phyloP scores from a whole-genome alignment of 2,797 vertebrate species.

The Podarcis lilfordi region DNA sequence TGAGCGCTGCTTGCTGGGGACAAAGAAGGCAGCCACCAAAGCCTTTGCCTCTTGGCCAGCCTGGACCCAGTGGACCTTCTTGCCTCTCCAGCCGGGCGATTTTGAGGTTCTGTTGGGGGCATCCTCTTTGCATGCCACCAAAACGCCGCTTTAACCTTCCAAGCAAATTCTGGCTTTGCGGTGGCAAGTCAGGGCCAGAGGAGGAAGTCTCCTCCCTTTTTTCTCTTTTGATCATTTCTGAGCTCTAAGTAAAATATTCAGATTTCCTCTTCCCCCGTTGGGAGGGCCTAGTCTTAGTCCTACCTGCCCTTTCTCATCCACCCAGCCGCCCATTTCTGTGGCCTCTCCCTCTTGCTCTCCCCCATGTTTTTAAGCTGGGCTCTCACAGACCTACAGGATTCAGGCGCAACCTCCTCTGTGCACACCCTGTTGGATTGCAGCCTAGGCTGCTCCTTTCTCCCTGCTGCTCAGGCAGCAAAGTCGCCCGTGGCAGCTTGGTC shows the following conservation, averaged over 20 bases:
- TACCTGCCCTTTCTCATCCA: background rate
- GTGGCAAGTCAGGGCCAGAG: background rate
- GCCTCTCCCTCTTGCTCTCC: too few relatives aligned
- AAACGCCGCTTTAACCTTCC: background rate
- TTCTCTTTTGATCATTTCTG: background rate
- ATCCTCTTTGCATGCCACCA: background rate
- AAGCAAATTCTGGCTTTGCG: background rate
- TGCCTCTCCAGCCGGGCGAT: background rate
- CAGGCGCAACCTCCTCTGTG: background rate
- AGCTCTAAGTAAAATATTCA: background rate
- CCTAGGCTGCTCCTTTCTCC: background rate
- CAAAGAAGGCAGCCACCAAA: too few relatives aligned
- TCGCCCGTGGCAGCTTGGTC: background rate
- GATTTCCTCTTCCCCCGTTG: background rate
- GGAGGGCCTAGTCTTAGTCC: background rate
- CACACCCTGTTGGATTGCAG: background rate
- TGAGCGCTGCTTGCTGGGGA: background rate
- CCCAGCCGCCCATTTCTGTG: background rate
- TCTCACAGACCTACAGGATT: too few relatives aligned
- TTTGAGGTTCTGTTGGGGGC: background rate
- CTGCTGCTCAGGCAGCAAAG: background rate
- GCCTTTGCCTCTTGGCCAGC: background rate
- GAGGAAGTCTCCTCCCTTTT: background rate
- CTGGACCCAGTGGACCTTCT: background rate
- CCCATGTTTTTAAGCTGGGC: background rate